Conservation (phyloP, 2,113 vertebrate species). For the Chloropsis hardwickii region DNA sequence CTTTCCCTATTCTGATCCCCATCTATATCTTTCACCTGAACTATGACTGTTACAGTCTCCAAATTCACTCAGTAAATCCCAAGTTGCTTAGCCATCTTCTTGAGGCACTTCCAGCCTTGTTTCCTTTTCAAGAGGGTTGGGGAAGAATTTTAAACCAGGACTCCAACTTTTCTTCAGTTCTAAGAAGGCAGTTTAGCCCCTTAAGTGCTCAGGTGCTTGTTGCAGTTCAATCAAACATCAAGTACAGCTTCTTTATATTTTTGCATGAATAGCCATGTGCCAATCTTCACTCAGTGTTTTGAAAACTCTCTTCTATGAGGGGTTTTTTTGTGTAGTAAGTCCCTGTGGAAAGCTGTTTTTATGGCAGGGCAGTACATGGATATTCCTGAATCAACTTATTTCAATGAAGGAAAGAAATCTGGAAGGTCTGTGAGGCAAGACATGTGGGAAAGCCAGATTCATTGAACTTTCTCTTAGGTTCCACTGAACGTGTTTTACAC, state of each 20-base stretch:
- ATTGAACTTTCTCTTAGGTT: neutral
- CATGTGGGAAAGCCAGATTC: neutral
- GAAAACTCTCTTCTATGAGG: neutral
- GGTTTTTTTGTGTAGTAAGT: rapidly evolving
- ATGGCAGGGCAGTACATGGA: neutral
- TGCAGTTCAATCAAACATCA: neutral
- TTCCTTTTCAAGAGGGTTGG: neutral
- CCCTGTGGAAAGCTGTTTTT: neutral
- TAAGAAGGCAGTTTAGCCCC: neutral
- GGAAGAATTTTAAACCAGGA: neutral
- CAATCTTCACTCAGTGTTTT: neutral
- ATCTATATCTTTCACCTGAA: neutral
- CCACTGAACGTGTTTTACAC: neutral
- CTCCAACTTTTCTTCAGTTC: neutral
- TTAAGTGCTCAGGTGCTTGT: neutral
- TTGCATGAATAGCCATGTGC: neutral
- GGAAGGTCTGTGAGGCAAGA: neutral
- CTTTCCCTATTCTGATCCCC: neutral
- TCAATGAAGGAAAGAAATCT: neutral
- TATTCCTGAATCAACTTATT: neutral
- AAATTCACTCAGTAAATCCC: neutral
- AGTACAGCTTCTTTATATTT: neutral
- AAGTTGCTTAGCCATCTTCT: neutral
- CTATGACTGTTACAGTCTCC: neutral
- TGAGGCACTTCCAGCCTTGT: neutral